These are phyloP conservation scores for Nibea coibor DNA, from an alignment of 2,113 vertebrate genomes.

Conservation along the genomic window DNA sequence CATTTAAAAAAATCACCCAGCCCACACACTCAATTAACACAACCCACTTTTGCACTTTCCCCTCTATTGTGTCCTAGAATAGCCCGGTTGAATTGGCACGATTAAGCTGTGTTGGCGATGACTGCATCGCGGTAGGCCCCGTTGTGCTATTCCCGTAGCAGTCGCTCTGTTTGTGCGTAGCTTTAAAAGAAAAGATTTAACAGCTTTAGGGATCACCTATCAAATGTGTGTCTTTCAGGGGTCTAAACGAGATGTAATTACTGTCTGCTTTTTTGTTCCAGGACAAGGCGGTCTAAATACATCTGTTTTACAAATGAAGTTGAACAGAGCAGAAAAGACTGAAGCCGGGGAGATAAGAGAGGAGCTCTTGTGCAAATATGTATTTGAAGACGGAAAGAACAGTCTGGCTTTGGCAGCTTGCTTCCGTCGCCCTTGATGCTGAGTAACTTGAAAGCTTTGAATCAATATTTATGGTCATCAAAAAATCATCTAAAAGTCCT, in stretches of 20 bases:
- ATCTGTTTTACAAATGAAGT: conserved; percentile 62
- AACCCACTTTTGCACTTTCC: conserved; percentile 79
- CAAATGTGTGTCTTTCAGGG: conserved; percentile 62
- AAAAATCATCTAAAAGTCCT: conserved; percentile 46
- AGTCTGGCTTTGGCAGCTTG: conserved; percentile 30
- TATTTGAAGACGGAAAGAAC: conserved; percentile 40
- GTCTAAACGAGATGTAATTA: conserved; percentile 71
- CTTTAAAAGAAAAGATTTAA: conserved; percentile 64
- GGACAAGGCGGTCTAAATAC: conserved; percentile 43
- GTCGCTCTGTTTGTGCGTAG: conserved; percentile 45
- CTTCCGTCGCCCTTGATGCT: conserved; percentile 55
- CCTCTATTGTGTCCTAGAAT: conserved; percentile 80
- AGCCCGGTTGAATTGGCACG: conserved; percentile 69
- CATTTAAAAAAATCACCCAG: conserved; percentile 82
- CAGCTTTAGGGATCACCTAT: conserved; percentile 67
- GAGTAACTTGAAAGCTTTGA: conserved; percentile 45
- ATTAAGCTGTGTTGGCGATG: conserved; percentile 61
- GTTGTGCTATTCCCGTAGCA: conserved; percentile 49
- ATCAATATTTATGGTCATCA: conserved; percentile 63
- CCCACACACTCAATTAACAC: conserved; percentile 85
- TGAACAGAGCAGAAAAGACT: conserved; percentile 42
- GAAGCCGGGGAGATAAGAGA: conserved; percentile 48
- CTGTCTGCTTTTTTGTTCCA: conserved; percentile 43
- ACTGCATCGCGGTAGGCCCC: conserved; percentile 49
- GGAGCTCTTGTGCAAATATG: conserved; percentile 45